Evolutionary conservation across 1,140 invertebrate genomes (phyloP), one percentile per base, ranked within the genome.

Genomic region (Battus philenor): DNA sequence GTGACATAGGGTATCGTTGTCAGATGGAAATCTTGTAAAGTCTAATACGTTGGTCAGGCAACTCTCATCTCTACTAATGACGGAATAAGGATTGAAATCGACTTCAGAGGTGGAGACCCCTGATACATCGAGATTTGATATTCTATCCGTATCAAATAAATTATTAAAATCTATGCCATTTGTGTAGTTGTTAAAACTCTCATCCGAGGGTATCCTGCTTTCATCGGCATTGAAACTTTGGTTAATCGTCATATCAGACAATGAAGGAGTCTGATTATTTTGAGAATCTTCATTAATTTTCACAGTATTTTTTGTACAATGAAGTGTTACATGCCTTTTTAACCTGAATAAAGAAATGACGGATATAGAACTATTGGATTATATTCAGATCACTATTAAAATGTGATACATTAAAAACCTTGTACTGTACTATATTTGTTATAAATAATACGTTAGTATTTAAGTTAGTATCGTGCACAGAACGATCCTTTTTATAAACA

Each of bases 131-230:
- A 66, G 52, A 29, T 26, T 44, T 4, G 66, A 18, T 11, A 70
- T 65, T 7, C 68, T 43, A 30, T 66, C 62, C 4, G 57, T 49
- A 32, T 71, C 68, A 13, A 71, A 71, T 0, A 71, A 47, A 29
- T 50, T 66, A 0, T 63, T 71, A 24, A 71, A 68, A 33, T 71
- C 68, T 6, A 71, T 17, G 6, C 39, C 52, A 9, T 57, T 61
- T 1, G 68, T 52, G 17, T 59, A 59, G 43, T 65, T 71, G 5
- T 71, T 62, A 20, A 71, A 52, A 34, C 65, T 65, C 47, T 71
- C 68, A 30, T 71, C 65, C 5, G 68, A 71, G 0, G 62, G 59
- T 9, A 61, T 16, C 12, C 50, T 56, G 31, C 49, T 59, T 30
- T 71, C 64, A 5, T 63, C 60, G 26, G 39, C 6, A 17, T 45